phyloP scores from a whole-genome alignment of 2,113 vertebrate species.

The Merops nubicus region DNA sequence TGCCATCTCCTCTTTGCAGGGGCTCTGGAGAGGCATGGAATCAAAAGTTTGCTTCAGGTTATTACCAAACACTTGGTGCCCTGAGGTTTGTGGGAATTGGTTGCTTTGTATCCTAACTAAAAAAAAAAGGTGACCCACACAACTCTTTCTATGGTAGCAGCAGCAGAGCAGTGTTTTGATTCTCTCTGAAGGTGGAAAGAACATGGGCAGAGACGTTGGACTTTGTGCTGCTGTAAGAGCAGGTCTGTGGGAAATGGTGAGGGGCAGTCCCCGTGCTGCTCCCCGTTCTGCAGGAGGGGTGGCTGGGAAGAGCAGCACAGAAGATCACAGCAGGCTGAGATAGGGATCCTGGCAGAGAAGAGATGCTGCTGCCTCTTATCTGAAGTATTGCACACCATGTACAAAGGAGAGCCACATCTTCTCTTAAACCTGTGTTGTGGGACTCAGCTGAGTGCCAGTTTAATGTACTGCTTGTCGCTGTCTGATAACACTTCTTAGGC shows the following conservation, averaged over 20 bases:
- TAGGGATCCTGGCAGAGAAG: neutral
- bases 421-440: neutral
- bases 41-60: too few species aligned
- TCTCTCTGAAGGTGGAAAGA: neutral
- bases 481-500: neutral
- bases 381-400: neutral
- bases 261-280: accelerated
- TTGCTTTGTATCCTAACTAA: too few species aligned
- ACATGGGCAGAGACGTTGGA: neutral
- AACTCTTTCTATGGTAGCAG: too few species aligned
- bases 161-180: too few species aligned
- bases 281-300: accelerated
- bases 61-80: too few species aligned
- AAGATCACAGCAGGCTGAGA: neutral
- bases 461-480: neutral
- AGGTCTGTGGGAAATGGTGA: neutral
- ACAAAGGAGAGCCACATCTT: neutral
- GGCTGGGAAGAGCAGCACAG: neutral
- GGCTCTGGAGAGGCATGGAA: too few species aligned
- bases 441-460: neutral
- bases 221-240: neutral
- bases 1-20: too few species aligned
- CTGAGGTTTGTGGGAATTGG: too few species aligned
- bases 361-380: accelerated
- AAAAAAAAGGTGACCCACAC: too few species aligned